phyloP scores from a whole-genome alignment of 2,113 vertebrate species.

The Heliornis fulica region DNA sequence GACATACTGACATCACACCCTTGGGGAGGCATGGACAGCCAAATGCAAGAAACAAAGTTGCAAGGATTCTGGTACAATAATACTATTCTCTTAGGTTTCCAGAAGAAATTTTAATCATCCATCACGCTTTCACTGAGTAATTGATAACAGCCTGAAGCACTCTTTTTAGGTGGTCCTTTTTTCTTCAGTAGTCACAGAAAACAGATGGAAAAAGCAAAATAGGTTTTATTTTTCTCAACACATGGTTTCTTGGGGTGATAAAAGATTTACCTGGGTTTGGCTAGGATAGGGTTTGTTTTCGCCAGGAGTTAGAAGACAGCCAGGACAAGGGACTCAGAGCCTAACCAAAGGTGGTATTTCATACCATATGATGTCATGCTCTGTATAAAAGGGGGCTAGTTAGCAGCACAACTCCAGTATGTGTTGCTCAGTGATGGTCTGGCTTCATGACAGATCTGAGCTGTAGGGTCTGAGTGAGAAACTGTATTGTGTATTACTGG shows the following conservation, averaged over 20 bases:
- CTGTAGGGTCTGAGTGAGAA: no score
- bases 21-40: background rate
- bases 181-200: background rate
- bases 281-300: no score
- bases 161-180: background rate
- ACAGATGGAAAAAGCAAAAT: background rate
- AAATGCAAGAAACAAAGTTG: background rate
- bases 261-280: background rate
- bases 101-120: background rate
- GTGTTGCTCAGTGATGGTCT: no score
- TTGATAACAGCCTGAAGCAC: background rate
- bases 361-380: no score
- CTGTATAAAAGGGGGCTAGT: no score
- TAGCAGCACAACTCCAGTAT: no score
- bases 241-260: rapidly evolving
- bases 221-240: background rate
- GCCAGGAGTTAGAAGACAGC: no score
- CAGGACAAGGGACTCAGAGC: no score
- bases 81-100: background rate
- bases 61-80: background rate
- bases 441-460: no score
- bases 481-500: no score
- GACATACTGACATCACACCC: background rate
- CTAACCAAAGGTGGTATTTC: no score
- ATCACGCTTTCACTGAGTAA: background rate